Evolutionary conservation across 2,797 vertebrate species (phyloP), one percentile per base, ranked within the genome.

Genomic region (Phrynocephalus vlangalii): DNA sequence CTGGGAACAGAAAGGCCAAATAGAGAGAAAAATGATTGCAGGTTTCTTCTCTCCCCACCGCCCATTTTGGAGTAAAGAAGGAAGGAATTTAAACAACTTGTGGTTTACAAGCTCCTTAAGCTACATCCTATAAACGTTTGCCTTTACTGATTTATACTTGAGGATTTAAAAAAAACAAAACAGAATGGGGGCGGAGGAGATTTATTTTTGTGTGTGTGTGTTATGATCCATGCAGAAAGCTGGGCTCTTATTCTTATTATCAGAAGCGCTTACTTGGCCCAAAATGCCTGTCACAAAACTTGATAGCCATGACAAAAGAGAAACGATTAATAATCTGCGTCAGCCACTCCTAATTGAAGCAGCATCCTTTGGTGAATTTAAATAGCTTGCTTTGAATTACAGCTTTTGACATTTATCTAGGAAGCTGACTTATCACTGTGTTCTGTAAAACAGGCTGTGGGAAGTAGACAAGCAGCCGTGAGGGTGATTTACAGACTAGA

Each of bases 351-450:
- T 93, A 95, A 95, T 92, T 94, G 95, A 92, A 0, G 93, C 30
- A 93, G 93, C 95, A 93, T 94, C 95, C 94, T 92, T 93, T 87
- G 24, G 86, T 90, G 96, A 94, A 96, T 95, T 95, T 94, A 94
- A 96, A 96, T 94, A 85, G 93, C 94, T 94, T 91, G 94, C 48
- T 33, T 88, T 92, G 95, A 97, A 94, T 96, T 88, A 95, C 94
- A 79, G 94, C 92, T 91, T 94, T 94, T 93, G 95, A 94, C 94
- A 90, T 89, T 90, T 95, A 96, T 94, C 89, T 95, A 95, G 94
- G 75, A 94, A 95, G 88, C 76, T 91, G 95, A 96, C 92, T 94
- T 92, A 94, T 81, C 83, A 92, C 94, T 89, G 84, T 67, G 81
- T 63, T 85, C 63, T 9, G 80, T 70, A 6, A 0, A 1, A 82